Evolutionary conservation across 2,888 invertebrate species (phyloP), one percentile per base, ranked within the genome.

Genomic region (Eupithecia centaureata): DNA sequence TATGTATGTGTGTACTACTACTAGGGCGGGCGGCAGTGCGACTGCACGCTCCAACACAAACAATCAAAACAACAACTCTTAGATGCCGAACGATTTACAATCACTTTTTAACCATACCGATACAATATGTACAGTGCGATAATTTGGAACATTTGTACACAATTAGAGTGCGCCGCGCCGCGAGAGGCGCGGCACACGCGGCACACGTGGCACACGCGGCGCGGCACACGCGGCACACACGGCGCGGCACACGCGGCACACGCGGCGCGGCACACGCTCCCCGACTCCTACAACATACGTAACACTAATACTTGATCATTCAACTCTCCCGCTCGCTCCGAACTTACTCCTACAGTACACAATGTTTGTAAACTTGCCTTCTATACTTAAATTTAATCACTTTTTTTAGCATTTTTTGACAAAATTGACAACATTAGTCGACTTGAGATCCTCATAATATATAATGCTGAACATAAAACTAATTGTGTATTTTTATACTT

Each of bases 11-110:
- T 60, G 58, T 62, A 66, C 66, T 66, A 58, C n/a, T 18, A 51
- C 51, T 51, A 59, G 22, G 47, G n/a, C n/a, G n/a, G n/a, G n/a
- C n/a, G n/a, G n/a, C n/a, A n/a, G n/a, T n/a, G n/a, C n/a, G n/a
- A n/a, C n/a, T n/a, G n/a, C n/a, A n/a, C n/a, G 27, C 27, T 52
- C 52, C 52, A 13, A 7, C 27, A 27, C 52, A 1, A 5, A 52
- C 15, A 15, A 27, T 52, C 4, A 27, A 15, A 18, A 30, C 32
- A 30, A 32, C 57, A 30, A 32, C 18, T 57, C 57, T 32, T 56
- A 61, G 65, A 59, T 61, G 65, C 63, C 69, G 38, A 60, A 63
- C 54, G 30, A 56, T 63, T 32, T 51, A 35, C 42, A 59, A 62
- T 59, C 35, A 65, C 65, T 65, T 65, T n/a, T n/a, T n/a, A n/a